Percentiles rank a stretch among this genome's conserved stretches.
Evolutionary conservation across 2,113 vertebrate species (phyloP).

Genomic region (Sebastes fasciatus): DNA sequence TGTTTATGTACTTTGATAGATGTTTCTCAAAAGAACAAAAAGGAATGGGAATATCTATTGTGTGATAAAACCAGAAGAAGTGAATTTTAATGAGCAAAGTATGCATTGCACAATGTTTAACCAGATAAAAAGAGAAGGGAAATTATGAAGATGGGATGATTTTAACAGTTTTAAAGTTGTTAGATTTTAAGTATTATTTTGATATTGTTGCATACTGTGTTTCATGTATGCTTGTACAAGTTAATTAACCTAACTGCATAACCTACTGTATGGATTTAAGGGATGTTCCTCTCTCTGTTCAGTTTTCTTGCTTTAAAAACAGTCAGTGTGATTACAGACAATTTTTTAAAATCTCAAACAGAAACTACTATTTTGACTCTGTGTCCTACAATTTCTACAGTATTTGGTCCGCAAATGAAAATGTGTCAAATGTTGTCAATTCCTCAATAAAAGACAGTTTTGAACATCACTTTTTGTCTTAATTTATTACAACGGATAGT

Average conservation of each 20-base stretch:
- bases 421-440: slow-evolving; percentile 48
- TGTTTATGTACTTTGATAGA: slow-evolving; percentile 26
- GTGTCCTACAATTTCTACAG: slow-evolving; percentile 64
- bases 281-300: slow-evolving; percentile 25
- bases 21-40: slow-evolving; percentile 21
- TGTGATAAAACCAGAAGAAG: slow-evolving; percentile 20
- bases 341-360: slow-evolving; percentile 51
- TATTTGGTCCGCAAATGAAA: slow-evolving; percentile 38
- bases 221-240: slow-evolving; percentile 37
- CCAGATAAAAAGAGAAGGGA: slow-evolving; percentile 39
- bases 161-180: slow-evolving; percentile 44
- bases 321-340: slow-evolving; percentile 20
- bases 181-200: slow-evolving; percentile 53
- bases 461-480: slow-evolving; percentile 26
- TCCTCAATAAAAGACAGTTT: slow-evolving; percentile 71
- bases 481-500: not conserved
- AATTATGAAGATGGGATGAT: slow-evolving; percentile 17
- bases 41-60: slow-evolving; percentile 4
- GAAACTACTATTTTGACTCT: slow-evolving; percentile 68
- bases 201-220: slow-evolving; percentile 40
- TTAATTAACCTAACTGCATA: slow-evolving; percentile 2
- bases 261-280: slow-evolving; percentile 31
- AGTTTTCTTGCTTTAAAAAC: slow-evolving; percentile 31
- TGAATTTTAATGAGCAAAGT: not conserved
- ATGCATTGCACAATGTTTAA: slow-evolving; percentile 53